A percentile compares a stretch with the other conserved stretches of the same genome.
Conservation (phyloP, 1,140 invertebrate genomes). For the Drosophila aff. region DNA sequence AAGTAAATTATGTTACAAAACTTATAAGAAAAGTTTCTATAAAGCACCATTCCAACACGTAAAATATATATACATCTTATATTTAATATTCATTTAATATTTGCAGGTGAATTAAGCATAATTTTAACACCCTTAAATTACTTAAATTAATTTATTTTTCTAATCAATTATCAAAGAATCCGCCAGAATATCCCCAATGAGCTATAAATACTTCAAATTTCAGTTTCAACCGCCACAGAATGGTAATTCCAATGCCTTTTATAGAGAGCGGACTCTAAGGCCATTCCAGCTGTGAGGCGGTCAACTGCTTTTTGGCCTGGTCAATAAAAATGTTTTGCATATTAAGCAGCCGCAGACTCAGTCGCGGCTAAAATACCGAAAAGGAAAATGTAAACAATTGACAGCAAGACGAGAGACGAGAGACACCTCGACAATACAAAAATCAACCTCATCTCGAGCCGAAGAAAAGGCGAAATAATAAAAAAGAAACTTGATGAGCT, state of each 20-base stretch:
- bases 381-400: conserved; percentile 79
- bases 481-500: conserved; percentile 56
- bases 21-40: not conserved
- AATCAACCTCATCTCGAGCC: conserved; percentile 35
- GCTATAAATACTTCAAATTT: conserved; percentile 19
- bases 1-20: no score
- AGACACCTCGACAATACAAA: conserved; percentile 22
- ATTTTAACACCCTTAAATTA: not conserved
- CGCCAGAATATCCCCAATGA: not conserved
- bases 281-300: conserved; percentile 50
- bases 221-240: conserved; percentile 20
- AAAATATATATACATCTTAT: not conserved
- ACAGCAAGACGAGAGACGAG: conserved; percentile 29
- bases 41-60: not conserved
- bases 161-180: conserved; percentile 14
- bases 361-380: conserved; percentile 25
- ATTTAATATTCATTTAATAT: not conserved
- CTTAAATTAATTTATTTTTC: not conserved
- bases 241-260: conserved; percentile 56
- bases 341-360: conserved; percentile 45
- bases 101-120: not conserved
- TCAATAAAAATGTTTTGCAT: conserved; percentile 75
- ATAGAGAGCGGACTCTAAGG: conserved; percentile 41
- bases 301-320: conserved; percentile 71
- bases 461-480: conserved; percentile 32